Evolutionary conservation across 2,888 invertebrate genomes (phyloP), one percentile per base, ranked within the genome.

Genomic region (Thecocarcelia acutangulata): DNA sequence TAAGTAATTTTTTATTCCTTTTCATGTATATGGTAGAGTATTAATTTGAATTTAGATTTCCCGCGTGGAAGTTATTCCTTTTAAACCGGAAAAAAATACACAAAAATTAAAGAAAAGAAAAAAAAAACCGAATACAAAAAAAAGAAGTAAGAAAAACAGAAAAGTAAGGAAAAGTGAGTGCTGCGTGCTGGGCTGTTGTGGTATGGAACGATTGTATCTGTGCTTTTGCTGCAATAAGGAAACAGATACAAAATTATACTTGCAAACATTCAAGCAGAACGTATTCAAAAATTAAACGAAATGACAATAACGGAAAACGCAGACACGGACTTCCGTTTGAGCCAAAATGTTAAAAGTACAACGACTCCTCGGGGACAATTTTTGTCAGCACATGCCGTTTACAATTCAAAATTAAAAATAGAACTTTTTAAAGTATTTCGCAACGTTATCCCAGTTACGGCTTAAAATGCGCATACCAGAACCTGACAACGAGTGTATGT

Each of bases 41-140:
- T 82, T 82, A 82, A 82, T 82, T 82, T 82, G 82, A 82, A 82
- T 82, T 82, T 82, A 82, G 82, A 82, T 82, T 82, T 82, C 82
- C 82, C 82, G 78, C 78, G 82, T 82, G 78, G 70, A 78, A 75
- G 59, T 78, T 75, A 70, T 59, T 74, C 33, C 61, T 74, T 59
- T 46, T 28, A 46, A 73, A 61, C 21, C 17, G n/a, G 33, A 46
- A 58, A 46, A 33, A 9, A 33, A 15, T 28, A 40, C 15, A 48
- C 37, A 46, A 63, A 64, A 46, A 28, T 28, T 28, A 28, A 46
- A n/a, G n/a, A n/a, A n/a, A n/a, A n/a, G n/a, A n/a, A n/a, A n/a
- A n/a, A n/a, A n/a, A n/a, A n/a, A n/a, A n/a, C n/a, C n/a, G n/a
- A n/a, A n/a, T n/a, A 21, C 3, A n/a, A 37, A 28, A 28, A 56